phyloP scores from a whole-genome alignment of 2,113 vertebrate genomes.

The Oryctolagus cuniculus region mOryCun1.1 NC_091433.1:143362001-143362500 shows the following conservation, averaged over 20 bases:
- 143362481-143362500: too few relatives aligned
- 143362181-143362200: not conserved
- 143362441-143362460: not conserved
- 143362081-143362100: not conserved
- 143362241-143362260: constrained; percentile 19
- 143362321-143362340: constrained; percentile 48
- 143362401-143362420: not conserved
- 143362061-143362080: not conserved
- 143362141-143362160: constrained; percentile 19
- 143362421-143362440: not conserved
- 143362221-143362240: constrained; percentile 35
- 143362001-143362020: not conserved
- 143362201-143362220: not conserved
- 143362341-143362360: not conserved
- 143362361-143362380: constrained; percentile 52
- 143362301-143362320: constrained; percentile 53
- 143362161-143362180: not conserved
- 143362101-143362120: not conserved
- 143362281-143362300: constrained; percentile 26
- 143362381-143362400: constrained; percentile 4
- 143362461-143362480: constrained; percentile 45
- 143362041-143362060: constrained; percentile 15
- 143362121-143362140: not conserved
- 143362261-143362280: constrained; percentile 28
- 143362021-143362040: not conserved